Percentiles rank a stretch among this genome's conserved stretches.
Evolutionary conservation across 2,797 vertebrate species (phyloP).

Genomic region (Oryzias sinensis): DNA sequence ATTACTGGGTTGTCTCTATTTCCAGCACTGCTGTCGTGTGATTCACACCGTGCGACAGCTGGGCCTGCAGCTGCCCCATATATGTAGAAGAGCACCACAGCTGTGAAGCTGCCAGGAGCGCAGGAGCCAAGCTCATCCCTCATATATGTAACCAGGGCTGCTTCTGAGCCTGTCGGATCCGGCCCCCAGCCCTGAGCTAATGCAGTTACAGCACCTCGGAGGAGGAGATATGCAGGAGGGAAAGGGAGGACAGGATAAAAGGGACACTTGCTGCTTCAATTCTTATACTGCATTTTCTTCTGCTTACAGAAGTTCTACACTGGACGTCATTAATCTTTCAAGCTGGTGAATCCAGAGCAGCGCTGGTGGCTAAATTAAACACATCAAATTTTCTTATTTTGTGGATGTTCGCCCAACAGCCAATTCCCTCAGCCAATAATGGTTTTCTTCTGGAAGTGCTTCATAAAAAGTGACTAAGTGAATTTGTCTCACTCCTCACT

Average conservation of each 20-base stretch:
- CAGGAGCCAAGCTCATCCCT: conserved; percentile 84
- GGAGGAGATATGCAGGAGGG: conserved; percentile 43
- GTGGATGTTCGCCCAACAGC: conserved; percentile 37
- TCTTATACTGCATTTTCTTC: conserved; percentile 23
- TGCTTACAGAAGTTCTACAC: conserved; percentile 25
- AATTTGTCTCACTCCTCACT: conserved; percentile 46
- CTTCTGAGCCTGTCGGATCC: conserved; percentile 44
- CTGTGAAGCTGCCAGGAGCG: conserved; percentile 87
- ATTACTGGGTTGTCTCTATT: conserved; percentile 93
- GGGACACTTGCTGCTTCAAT: conserved; percentile 48
- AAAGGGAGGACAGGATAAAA: conserved; percentile 34
- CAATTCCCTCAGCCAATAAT: conserved; percentile 32
- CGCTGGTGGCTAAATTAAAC: conserved; percentile 38
- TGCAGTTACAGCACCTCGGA: conserved; percentile 69
- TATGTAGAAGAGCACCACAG: conserved; percentile 87
- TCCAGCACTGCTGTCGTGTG: conserved; percentile 88
- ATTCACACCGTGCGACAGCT: conserved; percentile 92
- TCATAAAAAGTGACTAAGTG: conserved; percentile 57
- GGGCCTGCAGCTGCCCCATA: conserved; percentile 93
- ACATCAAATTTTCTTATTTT: conserved; percentile 29
- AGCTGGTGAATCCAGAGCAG: conserved; percentile 30
- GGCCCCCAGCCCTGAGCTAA: conserved; percentile 66
- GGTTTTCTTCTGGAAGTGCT: conserved; percentile 38
- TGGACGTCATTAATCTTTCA: conserved; percentile 49
- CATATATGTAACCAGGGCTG: conserved; percentile 76